Evolutionary conservation across 2,797 vertebrate genomes (phyloP).

Genomic region (Ptychobarbus kaznakovi): DNA sequence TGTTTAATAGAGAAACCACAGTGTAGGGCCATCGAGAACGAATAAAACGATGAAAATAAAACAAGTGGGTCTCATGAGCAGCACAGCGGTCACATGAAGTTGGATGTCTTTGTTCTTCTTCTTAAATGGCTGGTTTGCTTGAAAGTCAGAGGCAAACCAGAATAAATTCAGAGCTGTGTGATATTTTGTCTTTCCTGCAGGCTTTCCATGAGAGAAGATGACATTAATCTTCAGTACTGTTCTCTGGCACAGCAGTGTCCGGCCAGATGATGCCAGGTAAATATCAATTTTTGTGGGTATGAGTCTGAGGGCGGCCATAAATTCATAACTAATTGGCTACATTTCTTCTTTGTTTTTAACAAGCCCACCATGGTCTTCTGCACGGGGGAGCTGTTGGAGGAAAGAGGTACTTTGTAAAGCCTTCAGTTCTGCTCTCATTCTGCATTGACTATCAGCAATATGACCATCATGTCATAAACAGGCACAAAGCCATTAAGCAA

Average conservation of each 20-base stretch:
- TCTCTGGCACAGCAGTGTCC: conserved; percentile 33
- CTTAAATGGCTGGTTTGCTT: conserved; percentile 40
- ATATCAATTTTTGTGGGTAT: conserved; percentile 17
- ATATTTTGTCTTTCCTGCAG: conserved; percentile 45
- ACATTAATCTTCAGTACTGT: conserved; percentile 35
- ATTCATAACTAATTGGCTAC: conserved; percentile 57
- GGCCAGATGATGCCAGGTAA: conserved; percentile 44
- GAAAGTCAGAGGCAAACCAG: conserved; percentile 30
- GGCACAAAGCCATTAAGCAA: background rate
- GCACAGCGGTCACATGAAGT: conserved; percentile 55
- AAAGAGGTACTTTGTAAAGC: conserved; percentile 58
- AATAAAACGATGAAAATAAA: conserved; percentile 54
- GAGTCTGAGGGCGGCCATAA: conserved; percentile 55
- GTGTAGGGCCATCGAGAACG: conserved; percentile 45
- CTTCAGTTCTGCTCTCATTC: conserved; percentile 56
- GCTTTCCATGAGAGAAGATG: conserved; percentile 28
- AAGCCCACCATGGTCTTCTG: conserved; percentile 58
- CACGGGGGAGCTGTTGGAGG: conserved; percentile 61
- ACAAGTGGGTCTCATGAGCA: conserved; percentile 57
- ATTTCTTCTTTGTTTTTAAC: conserved; percentile 67
- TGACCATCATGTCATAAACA: background rate
- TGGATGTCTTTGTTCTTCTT: conserved; percentile 31
- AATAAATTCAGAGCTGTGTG: conserved; percentile 10
- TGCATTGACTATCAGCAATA: conserved; percentile 30
- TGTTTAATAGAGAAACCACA: conserved; percentile 59